Percentiles rank a stretch among this genome's conserved stretches.
Evolutionary conservation across 2,113 vertebrate genomes (phyloP).

Genomic region (Proteles cristata): DNA sequence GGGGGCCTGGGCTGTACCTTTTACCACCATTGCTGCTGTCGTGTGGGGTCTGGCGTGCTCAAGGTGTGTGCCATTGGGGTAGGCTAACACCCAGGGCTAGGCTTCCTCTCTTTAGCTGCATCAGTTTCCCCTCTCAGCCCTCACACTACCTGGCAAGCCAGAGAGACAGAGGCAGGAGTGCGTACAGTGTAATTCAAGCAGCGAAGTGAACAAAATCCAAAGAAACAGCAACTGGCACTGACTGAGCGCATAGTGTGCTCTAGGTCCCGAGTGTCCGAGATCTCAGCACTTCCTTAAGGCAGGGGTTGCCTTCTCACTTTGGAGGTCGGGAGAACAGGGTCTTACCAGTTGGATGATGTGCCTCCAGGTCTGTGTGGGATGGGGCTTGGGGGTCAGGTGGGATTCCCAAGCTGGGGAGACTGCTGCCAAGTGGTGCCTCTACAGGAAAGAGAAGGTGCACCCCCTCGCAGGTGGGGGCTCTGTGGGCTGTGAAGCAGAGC

Average conservation of each 20-base stretch:
- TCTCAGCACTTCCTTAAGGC: background rate
- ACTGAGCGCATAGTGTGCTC: accelerated
- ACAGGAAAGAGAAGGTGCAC: no score
- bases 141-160: background rate
- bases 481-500: accelerated
- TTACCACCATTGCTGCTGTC: accelerated
- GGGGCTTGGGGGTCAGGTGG: background rate
- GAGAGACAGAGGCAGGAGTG: background rate
- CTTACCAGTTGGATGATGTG: accelerated
- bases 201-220: background rate
- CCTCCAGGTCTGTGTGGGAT: background rate
- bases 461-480: background rate
- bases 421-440: background rate
- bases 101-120: background rate
- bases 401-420: background rate
- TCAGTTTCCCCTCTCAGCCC: background rate
- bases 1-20: background rate
- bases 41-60: background rate
- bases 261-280: background rate
- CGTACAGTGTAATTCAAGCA: background rate
- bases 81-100: background rate
- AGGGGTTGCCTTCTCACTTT: background rate
- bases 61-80: accelerated
- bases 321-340: accelerated
- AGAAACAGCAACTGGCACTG: accelerated